Percentiles rank a stretch among this genome's conserved stretches.
These are phyloP conservation scores for Ursus arctos DNA, from an alignment of 2,113 vertebrate species.

Conservation along the genomic window DNA sequence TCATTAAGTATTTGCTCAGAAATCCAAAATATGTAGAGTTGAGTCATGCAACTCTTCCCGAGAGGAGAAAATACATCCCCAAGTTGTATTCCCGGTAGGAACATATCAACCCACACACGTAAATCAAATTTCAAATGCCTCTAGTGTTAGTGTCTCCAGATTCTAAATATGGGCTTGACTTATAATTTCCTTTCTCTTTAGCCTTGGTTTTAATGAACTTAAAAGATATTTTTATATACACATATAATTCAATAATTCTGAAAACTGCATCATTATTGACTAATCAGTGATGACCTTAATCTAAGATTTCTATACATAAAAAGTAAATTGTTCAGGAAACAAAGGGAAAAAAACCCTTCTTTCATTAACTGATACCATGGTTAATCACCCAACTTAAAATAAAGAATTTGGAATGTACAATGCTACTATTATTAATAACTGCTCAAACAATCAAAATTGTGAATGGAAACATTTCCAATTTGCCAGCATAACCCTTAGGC, in stretches of 20 bases:
- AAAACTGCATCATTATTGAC: conserved; percentile 46
- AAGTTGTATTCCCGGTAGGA: conserved; percentile 36
- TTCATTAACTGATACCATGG: conserved; percentile 56
- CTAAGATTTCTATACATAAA: conserved; percentile 37
- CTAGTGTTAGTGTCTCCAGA: conserved; percentile 18
- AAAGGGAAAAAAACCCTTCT: not conserved
- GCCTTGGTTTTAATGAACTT: conserved; percentile 1
- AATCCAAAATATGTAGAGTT: conserved; percentile 72
- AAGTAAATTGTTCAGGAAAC: conserved; percentile 28
- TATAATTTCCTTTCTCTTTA: conserved; percentile 54
- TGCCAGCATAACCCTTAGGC: conserved; percentile 47
- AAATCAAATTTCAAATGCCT: conserved; percentile 60
- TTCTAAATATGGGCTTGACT: conserved; percentile 66
- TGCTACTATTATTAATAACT: conserved; percentile 62
- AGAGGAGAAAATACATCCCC: conserved; percentile 66
- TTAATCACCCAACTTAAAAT: conserved; percentile 63
- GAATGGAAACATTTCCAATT: conserved; percentile 76
- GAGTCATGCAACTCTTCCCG: conserved; percentile 58
- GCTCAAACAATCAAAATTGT: conserved; percentile 67
- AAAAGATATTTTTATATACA: conserved; percentile 31
- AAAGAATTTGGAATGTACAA: conserved; percentile 73
- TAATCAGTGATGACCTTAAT: conserved; percentile 63
- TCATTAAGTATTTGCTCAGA: conserved; percentile 68
- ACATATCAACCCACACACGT: conserved; percentile 38
- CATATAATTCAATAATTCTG: conserved; percentile 59